Evolutionary conservation across 2,797 vertebrate genomes (phyloP).

Genomic region (Pygocentrus nattereri): DNA sequence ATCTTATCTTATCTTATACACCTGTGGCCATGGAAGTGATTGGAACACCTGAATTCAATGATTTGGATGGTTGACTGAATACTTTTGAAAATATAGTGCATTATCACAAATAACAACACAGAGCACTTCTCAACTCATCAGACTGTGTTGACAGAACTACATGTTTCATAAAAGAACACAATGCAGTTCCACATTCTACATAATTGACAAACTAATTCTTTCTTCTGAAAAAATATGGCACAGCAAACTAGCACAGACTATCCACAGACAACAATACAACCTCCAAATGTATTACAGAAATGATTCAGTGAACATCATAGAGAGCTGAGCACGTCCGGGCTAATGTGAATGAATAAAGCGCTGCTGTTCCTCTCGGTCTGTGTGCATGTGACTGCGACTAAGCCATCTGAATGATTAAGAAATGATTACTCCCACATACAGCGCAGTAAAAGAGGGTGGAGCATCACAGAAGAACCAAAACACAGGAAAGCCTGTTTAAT

Average conservation of each 20-base stretch:
- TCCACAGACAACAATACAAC: neutral
- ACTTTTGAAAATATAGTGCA: too few species aligned
- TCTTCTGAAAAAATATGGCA: neutral
- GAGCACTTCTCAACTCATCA: too few species aligned
- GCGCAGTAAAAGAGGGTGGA: slow-evolving; percentile 26
- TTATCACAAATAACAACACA: too few species aligned
- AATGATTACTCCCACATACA: slow-evolving; percentile 31
- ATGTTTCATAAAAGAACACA: too few species aligned
- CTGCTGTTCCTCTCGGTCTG: neutral
- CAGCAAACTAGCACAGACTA: neutral
- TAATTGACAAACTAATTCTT: too few species aligned
- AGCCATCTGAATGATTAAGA: slow-evolving; percentile 45
- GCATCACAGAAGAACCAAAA: slow-evolving; percentile 33
- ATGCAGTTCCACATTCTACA: too few species aligned
- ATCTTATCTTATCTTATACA: too few species aligned
- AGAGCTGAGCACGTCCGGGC: slow-evolving; percentile 13
- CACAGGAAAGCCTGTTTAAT: slow-evolving; percentile 56
- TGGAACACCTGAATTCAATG: too few species aligned
- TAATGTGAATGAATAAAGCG: neutral
- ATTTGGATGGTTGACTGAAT: too few species aligned
- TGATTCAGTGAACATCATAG: slow-evolving; percentile 4
- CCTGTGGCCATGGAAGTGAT: too few species aligned
- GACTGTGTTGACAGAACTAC: too few species aligned
- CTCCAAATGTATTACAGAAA: slow-evolving; percentile 2
- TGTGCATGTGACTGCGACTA: neutral